Base-by-base conservation (phyloP, 2,888 invertebrate genomes). In the Agonopterix arenella region DNA sequence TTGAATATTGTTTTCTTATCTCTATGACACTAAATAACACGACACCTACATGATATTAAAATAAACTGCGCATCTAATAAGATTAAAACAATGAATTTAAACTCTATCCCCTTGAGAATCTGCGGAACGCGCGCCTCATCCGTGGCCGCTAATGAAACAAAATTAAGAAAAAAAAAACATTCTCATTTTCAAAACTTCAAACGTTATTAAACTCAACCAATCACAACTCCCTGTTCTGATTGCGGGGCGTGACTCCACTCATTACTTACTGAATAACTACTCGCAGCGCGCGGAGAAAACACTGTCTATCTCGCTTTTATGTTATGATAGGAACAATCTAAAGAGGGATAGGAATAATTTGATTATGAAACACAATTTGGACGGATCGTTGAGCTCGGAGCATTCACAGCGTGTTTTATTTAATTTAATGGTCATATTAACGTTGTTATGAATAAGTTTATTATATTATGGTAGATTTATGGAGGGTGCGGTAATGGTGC, bases 401-500 rank as follows among this genome's bases (percentile, higher is more conserved):
- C 60, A 64, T 77, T 70, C 74, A 80, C 80, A 80, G 76, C 68
- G 68, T 79, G 82, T 84, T 84, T 80, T 84, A 84, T 88, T 89
- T 85, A 84, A 86, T 82, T 80, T 84, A 76, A 83, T 83, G 76
- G 76, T 71, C 67, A 13, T 11, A 70, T 78, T 78, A 81, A 72
- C 60, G 61, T 80, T 80, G 78, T 83, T 84, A 80, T 84, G 81
- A 84, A 81, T 83, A 81, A 77, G 71, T 80, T 73, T 66, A 75
- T 76, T 74, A 61, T 67, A 64, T 80, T 81, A 78, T 68, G 59
- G 66, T 65, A 70, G 71, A 80, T 82, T 84, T 83, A 80, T 79
- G 75, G 66, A 62, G 69, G 74, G 77, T 74, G 67, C 59, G 65
- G 60, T 80, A 84, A 86, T 84, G 84, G 77, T 50, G 62, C 64